Conservation (phyloP, 2,797 vertebrate genomes). For the Sebastes itinus region DNA sequence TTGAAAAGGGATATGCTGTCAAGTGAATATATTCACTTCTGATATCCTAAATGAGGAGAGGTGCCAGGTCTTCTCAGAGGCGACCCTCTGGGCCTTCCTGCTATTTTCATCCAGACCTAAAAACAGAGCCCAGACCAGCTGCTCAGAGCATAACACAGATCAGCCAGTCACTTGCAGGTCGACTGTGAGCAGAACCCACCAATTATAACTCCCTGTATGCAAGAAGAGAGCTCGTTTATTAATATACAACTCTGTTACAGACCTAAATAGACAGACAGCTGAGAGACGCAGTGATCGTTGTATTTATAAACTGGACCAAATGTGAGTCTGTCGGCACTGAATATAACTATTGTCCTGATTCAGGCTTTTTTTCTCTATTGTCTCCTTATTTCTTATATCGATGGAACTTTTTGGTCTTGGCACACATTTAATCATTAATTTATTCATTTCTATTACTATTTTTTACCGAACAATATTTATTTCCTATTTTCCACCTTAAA, state of each 20-base stretch:
- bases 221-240: constrained; percentile 31
- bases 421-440: background rate
- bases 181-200: constrained; percentile 12
- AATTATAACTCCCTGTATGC: constrained; percentile 38
- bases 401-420: background rate
- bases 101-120: constrained; percentile 68
- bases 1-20: background rate
- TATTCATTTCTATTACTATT: background rate
- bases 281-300: background rate
- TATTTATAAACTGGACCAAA: constrained; percentile 53
- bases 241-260: constrained; percentile 22
- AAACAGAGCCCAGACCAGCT: constrained; percentile 69
- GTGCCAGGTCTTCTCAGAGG: constrained; percentile 4
- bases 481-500: background rate
- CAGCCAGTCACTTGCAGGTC: constrained; percentile 24
- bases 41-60: background rate
- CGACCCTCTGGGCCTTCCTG: background rate
- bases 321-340: background rate
- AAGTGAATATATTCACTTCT: background rate
- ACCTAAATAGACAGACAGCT: constrained; percentile 51
- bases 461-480: background rate
- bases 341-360: background rate
- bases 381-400: background rate
- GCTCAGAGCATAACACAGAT: constrained; percentile 24
- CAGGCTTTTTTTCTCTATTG: background rate